These are phyloP conservation scores for Habrosyne pyritoides DNA, from an alignment of 2,888 invertebrate genomes.

Conservation along the genomic window DNA sequence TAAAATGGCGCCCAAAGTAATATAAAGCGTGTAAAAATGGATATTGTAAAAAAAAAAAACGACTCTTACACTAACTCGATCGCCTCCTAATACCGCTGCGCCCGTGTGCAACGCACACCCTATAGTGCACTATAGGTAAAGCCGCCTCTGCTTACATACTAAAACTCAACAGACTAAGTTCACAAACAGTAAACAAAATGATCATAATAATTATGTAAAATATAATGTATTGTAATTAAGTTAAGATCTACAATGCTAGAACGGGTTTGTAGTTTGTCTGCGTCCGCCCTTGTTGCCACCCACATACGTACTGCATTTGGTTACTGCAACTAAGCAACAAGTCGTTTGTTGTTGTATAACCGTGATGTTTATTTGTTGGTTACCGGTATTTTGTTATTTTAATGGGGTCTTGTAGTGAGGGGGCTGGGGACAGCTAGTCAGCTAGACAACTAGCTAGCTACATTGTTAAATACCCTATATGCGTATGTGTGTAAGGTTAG, in stretches of 20 bases:
- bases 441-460: too few relatives aligned
- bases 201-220: constrained; percentile 3
- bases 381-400: background rate
- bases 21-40: too few relatives aligned
- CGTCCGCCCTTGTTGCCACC: constrained; percentile 40
- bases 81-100: too few relatives aligned
- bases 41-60: too few relatives aligned
- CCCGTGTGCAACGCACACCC: too few relatives aligned
- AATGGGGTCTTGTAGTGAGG: background rate
- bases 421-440: background rate
- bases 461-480: too few relatives aligned
- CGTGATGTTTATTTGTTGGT: background rate
- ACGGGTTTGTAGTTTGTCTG: constrained; percentile 29
- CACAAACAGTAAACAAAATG: background rate
- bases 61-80: too few relatives aligned
- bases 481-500: background rate
- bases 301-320: constrained; percentile 31
- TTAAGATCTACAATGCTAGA: constrained; percentile 8
- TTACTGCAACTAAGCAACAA: background rate
- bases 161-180: background rate
- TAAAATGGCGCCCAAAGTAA: too few relatives aligned
- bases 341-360: background rate
- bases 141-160: too few relatives aligned
- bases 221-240: constrained; percentile 6
- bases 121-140: too few relatives aligned